Evolutionary conservation across 2,888 invertebrate species (phyloP).

Genomic region (Archips xylosteana): DNA sequence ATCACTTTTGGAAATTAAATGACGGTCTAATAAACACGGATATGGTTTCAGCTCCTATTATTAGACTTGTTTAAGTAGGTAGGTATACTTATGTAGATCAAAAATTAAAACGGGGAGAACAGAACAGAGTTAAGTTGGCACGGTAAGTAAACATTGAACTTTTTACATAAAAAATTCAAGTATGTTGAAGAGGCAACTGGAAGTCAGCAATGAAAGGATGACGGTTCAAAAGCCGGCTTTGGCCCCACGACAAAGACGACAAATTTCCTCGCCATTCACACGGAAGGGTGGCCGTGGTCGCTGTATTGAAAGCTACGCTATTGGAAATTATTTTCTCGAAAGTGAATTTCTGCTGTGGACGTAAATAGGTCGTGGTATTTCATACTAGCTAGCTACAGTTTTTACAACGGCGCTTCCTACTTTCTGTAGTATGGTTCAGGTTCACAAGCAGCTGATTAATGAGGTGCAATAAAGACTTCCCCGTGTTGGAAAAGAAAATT

Average conservation of each 20-base stretch:
- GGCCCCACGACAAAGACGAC: conserved; percentile 62
- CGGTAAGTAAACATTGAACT: conserved; percentile 34
- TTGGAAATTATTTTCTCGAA: conserved; percentile 72
- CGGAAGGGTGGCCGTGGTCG: conserved; percentile 58
- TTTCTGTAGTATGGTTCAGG: conserved; percentile 46
- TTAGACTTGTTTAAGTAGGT: not conserved
- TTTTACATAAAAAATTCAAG: conserved; percentile 34
- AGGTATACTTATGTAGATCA: not conserved
- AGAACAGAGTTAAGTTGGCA: conserved; percentile 7
- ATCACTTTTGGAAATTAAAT: conserved; percentile 51
- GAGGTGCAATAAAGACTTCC: conserved; percentile 35
- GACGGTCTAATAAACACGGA: conserved; percentile 27
- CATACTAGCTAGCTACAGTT: conserved; percentile 57
- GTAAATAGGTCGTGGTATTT: conserved; percentile 75
- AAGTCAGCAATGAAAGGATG: conserved; percentile 55
- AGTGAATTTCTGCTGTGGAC: conserved; percentile 68
- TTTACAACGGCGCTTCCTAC: conserved; percentile 52
- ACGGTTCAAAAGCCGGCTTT: conserved; percentile 56
- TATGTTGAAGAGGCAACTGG: conserved; percentile 42
- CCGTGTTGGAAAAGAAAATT: conserved; percentile 34
- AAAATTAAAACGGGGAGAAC: conserved; percentile 11
- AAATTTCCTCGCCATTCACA: conserved; percentile 69
- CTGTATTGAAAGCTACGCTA: conserved; percentile 57
- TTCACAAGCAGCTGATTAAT: conserved; percentile 34
- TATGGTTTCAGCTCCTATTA: conserved; percentile 1